Percentiles rank a stretch among this genome's conserved stretches.
These are phyloP conservation scores for Axis porcinus DNA, from an alignment of 2,113 vertebrate species.

Conservation along the genomic window DNA sequence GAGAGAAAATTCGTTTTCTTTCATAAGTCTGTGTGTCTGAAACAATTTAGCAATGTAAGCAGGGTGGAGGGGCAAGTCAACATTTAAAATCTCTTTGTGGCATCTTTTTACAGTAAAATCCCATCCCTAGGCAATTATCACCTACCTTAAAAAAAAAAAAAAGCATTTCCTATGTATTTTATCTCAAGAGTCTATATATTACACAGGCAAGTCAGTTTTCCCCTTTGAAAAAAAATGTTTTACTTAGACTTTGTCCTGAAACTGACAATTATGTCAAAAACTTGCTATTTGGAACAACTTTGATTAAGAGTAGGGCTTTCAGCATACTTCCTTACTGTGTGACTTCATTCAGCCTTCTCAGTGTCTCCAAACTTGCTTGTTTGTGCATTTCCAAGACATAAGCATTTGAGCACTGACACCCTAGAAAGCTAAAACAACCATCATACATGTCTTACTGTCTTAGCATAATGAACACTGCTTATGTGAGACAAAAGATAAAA, in stretches of 20 bases:
- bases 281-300: background rate
- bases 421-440: background rate
- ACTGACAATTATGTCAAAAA: background rate
- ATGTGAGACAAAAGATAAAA: background rate
- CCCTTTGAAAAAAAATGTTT: background rate
- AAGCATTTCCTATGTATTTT: background rate
- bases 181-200: background rate
- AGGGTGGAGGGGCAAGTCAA: background rate
- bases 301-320: background rate
- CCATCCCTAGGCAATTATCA: background rate
- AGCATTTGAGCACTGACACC: background rate
- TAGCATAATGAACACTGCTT: background rate
- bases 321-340: background rate
- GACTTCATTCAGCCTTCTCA: background rate
- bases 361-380: background rate
- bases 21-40: background rate
- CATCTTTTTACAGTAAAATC: background rate
- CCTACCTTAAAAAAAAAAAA: background rate
- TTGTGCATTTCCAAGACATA: background rate
- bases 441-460: background rate
- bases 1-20: slow-evolving; percentile 49
- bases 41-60: background rate
- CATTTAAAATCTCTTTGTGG: background rate
- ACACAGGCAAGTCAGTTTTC: background rate
- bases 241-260: background rate